These are phyloP conservation scores for Trematomus bernacchii DNA, from an alignment of 2,797 vertebrate species.

Conservation along the genomic window DNA sequence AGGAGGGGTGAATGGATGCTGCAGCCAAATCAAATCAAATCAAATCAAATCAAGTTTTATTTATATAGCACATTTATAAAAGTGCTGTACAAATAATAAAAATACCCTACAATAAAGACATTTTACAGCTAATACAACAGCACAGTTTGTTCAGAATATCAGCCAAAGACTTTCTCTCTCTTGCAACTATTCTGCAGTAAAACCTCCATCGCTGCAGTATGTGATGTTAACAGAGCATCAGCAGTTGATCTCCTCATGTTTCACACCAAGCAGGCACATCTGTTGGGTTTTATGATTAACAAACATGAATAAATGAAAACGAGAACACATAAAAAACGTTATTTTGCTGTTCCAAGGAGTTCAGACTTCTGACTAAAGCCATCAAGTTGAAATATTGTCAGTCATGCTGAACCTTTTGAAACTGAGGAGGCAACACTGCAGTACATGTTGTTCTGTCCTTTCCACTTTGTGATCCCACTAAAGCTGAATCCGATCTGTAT, in stretches of 20 bases:
- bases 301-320: background rate
- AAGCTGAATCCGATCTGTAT: background rate
- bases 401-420: slow-evolving; percentile 11
- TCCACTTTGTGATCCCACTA: slow-evolving; percentile 12
- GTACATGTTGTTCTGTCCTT: slow-evolving; percentile 12
- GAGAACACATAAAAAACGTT: background rate
- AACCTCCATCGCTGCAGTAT: slow-evolving; percentile 30
- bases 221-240: slow-evolving; percentile 22
- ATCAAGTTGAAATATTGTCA: slow-evolving; percentile 5
- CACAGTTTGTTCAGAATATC: too few species aligned
- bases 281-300: background rate
- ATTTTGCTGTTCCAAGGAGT: background rate
- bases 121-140: too few species aligned
- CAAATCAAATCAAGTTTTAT: too few species aligned
- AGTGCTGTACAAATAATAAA: too few species aligned
- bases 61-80: too few species aligned
- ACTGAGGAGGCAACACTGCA: background rate
- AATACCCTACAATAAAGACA: too few species aligned
- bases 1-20: slow-evolving; percentile 29
- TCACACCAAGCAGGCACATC: background rate
- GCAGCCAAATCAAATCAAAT: too few species aligned
- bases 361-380: slow-evolving; percentile 5
- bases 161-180: slow-evolving; percentile 26
- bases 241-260: slow-evolving; percentile 13
- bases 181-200: slow-evolving; percentile 32